Evolutionary conservation across 2,888 invertebrate genomes (phyloP), one percentile per base, ranked within the genome.

Genomic region (Acleris literana): DNA sequence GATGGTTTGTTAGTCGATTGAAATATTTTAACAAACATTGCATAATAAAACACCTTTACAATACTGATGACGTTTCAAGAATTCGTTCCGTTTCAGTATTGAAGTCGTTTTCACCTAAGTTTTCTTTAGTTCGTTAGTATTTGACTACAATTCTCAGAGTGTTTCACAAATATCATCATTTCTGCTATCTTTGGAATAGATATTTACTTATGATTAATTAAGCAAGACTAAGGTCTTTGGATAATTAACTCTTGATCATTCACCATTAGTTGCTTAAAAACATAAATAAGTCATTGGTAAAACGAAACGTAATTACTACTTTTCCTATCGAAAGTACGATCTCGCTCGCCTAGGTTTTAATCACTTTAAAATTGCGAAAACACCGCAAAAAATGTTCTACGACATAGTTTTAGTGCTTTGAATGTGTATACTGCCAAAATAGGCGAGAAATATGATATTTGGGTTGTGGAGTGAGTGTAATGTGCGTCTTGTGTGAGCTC

Each of bases 301-400:
- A 64, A 64, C 61, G 56, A 52, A 66, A 66, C 65, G 65, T 16
- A 56, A 52, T 51, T 61, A 49, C 60, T 66, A 66, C 65, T 61
- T 66, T 66, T 66, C 56, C 65, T 66, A 66, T 61, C 61, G 65
- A 61, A 61, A 57, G 65, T 61, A 46, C 51, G 56, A 66, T 66
- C 65, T 61, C 33, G 49, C 16, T 59, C 61, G 56, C 20, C 65
- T 66, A 44, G 46, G 52, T 46, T 61, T 51, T 56, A 65, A 65
- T 61, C 61, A 57, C 56, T 66, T 52, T 61, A 61, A 66, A 61
- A 61, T 52, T n/a, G 16, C 56, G 52, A 39, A 61, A 66, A 61
- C 46, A 61, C 55, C 61, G 65, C 51, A 56, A 66, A 56, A 56
- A 39, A 66, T 66, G 61, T 33, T 52, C 22, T 56, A 29, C 44